These are phyloP conservation scores for Artibeus lituratus DNA, from an alignment of 2,797 vertebrate genomes.

Conservation along the genomic window DNA sequence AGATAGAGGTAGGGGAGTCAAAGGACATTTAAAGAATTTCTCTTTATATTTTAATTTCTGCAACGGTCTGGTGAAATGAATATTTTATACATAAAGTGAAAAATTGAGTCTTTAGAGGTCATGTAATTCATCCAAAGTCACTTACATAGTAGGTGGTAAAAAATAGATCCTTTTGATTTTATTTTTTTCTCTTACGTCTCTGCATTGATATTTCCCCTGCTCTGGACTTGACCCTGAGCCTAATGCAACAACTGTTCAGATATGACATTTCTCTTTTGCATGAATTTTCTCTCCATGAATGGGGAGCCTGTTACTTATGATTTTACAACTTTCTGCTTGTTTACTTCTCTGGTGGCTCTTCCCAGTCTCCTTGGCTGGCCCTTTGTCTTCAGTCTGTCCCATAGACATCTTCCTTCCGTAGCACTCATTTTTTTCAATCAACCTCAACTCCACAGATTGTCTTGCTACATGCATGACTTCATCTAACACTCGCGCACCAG, in stretches of 20 bases:
- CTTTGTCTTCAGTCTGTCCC: neutral
- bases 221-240: neutral
- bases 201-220: neutral
- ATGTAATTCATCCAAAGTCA: neutral
- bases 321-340: neutral
- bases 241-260: neutral
- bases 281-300: neutral
- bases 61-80: neutral
- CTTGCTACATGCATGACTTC: neutral
- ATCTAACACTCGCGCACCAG: neutral
- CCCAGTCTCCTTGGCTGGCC: neutral
- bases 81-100: neutral
- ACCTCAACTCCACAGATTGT: neutral
- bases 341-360: neutral
- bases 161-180: neutral
- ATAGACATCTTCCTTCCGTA: neutral
- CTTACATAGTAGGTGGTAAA: neutral
- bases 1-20: neutral
- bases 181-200: neutral
- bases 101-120: neutral
- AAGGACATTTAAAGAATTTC: neutral
- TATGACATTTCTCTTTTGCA: neutral
- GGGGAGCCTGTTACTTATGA: neutral
- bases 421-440: neutral
- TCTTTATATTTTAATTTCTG: slow-evolving; percentile 6